These are phyloP conservation scores for Sceliomorpha sp. DNA, from an alignment of 2,888 invertebrate genomes.

Conservation along the genomic window DNA sequence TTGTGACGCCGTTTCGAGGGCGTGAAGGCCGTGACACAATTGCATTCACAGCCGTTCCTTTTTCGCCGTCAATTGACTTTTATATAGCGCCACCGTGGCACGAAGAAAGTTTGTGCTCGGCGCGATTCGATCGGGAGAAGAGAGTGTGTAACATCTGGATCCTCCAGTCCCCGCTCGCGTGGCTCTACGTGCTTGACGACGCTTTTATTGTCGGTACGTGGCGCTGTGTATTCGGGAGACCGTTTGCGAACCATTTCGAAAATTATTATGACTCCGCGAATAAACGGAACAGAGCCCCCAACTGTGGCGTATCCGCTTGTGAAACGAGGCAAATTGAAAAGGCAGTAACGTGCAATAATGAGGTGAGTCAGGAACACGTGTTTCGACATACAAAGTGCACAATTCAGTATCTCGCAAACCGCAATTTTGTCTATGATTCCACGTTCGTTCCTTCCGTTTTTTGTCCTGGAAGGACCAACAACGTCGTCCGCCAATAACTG, in stretches of 20 bases:
- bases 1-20: conserved; percentile 30
- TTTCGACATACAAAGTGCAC: conserved; percentile 4
- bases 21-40: conserved; percentile 43
- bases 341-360: conserved; percentile 1
- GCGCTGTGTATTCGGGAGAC: conserved; percentile 19
- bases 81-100: conserved; percentile 20
- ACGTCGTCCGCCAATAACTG: too few relatives aligned
- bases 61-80: conserved; percentile 33
- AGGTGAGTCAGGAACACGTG: conserved; percentile 23
- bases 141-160: conserved; percentile 50
- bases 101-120: conserved; percentile 23
- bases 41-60: conserved; percentile 22
- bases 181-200: not conserved
- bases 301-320: conserved; percentile 37
- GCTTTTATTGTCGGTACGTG: conserved; percentile 22
- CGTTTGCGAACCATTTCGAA: conserved; percentile 24
- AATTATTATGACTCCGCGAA: conserved; percentile 20
- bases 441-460: not conserved
- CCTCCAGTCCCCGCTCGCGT: conserved; percentile 26
- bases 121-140: conserved; percentile 14
- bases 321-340: conserved; percentile 12
- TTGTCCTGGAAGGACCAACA: too few relatives aligned
- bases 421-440: not conserved
- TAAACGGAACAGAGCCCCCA: conserved; percentile 3
- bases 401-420: not conserved